Percentiles rank a stretch among this genome's conserved stretches.
Evolutionary conservation across 2,113 vertebrate genomes (phyloP).

Genomic region (Paradoxurus hermaphroditus): DNA sequence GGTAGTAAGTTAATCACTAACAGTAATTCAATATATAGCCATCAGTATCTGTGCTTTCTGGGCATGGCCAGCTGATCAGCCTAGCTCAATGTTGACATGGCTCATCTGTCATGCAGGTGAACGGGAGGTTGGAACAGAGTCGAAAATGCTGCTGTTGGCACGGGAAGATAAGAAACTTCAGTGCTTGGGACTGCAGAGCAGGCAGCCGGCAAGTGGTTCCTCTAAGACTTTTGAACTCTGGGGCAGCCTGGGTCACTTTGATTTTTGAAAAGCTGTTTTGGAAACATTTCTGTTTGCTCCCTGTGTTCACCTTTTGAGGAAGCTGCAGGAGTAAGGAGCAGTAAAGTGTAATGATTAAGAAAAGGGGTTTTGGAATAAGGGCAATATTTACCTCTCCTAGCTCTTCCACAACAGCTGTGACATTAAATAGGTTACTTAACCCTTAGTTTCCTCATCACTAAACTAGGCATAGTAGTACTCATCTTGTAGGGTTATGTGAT

Average conservation of each 20-base stretch:
- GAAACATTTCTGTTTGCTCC: neutral
- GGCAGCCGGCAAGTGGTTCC: constrained; percentile 82
- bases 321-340: neutral
- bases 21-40: neutral
- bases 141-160: constrained; percentile 85
- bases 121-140: constrained; percentile 85
- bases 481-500: neutral
- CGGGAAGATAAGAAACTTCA: constrained; percentile 87
- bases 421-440: neutral
- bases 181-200: constrained; percentile 85
- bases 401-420: neutral
- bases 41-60: neutral
- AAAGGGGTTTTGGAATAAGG: neutral
- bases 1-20: neutral
- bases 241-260: neutral
- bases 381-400: neutral
- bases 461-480: neutral
- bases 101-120: constrained; percentile 80
- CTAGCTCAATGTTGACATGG: neutral
- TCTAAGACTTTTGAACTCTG: neutral
- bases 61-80: neutral
- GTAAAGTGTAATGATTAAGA: neutral
- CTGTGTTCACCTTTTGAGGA: neutral
- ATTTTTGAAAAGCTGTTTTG: neutral
- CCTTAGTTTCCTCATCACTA: neutral